Evolutionary conservation across 2,888 invertebrate species (phyloP).

Genomic region (Athalia circularis): DNA sequence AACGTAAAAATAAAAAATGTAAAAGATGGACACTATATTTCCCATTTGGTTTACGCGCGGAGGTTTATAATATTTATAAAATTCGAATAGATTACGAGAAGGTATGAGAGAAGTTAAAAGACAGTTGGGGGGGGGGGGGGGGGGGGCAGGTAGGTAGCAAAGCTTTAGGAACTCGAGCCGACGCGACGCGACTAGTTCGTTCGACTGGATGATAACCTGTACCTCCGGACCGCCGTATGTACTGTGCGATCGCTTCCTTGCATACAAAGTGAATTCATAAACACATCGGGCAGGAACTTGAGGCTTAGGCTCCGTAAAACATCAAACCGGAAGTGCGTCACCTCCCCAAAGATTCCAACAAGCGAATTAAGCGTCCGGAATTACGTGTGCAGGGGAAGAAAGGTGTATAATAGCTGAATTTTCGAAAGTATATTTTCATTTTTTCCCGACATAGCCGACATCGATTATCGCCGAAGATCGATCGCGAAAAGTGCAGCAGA

Average conservation of each 20-base stretch:
- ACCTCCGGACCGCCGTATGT: constrained; percentile 63
- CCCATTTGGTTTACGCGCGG: constrained; percentile 15
- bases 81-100: too few relatives aligned
- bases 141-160: constrained; percentile 42
- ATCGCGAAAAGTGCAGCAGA: too few relatives aligned
- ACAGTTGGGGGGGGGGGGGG: constrained; percentile 58
- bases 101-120: too few relatives aligned
- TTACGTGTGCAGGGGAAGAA: too few relatives aligned
- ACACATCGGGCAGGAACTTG: constrained; percentile 38
- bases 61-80: too few relatives aligned
- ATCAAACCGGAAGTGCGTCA: constrained; percentile 72
- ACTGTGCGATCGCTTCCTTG: constrained; percentile 71
- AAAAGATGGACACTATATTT: neutral
- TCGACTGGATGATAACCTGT: constrained; percentile 70
- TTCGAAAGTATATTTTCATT: neutral
- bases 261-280: constrained; percentile 65
- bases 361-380: too few relatives aligned
- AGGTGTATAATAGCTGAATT: neutral
- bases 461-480: too few relatives aligned
- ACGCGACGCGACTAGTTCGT: constrained; percentile 58
- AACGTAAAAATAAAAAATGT: too few relatives aligned
- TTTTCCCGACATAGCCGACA: too few relatives aligned
- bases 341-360: constrained; percentile 55
- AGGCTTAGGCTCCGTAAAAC: neutral
- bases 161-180: neutral